phyloP scores from a whole-genome alignment of 1,140 invertebrate species.

The Gerris buenoi region DNA sequence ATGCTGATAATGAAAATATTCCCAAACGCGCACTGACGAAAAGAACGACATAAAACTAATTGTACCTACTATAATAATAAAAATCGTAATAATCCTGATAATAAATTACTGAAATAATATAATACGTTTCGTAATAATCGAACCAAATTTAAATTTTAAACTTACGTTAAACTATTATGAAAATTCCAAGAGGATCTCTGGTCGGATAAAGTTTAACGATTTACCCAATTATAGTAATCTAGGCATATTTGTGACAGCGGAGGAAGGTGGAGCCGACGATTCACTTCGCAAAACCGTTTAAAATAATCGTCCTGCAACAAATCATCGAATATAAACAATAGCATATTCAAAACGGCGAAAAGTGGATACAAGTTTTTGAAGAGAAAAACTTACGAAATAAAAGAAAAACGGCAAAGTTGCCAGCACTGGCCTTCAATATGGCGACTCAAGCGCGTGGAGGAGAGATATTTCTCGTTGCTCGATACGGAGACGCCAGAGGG shows the following conservation, averaged over 20 bases:
- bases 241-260: background rate
- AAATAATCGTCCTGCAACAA: background rate
- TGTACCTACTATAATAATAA: background rate
- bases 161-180: background rate
- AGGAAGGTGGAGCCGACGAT: background rate
- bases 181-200: background rate
- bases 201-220: background rate
- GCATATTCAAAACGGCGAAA: background rate
- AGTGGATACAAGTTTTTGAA: background rate
- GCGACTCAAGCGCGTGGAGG: background rate
- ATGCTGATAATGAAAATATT: no score
- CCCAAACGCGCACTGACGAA: background rate
- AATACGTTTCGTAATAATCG: background rate
- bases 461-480: conserved; percentile 3
- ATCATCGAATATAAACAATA: background rate
- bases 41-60: background rate
- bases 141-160: background rate
- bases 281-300: background rate
- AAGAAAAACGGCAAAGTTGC: background rate
- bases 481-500: background rate
- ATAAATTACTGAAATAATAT: background rate
- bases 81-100: background rate
- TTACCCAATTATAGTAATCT: background rate
- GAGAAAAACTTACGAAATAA: background rate
- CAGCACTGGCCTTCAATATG: background rate